phyloP scores from a whole-genome alignment of 2,888 invertebrate genomes.

The Lycaena phlaeas region DNA sequence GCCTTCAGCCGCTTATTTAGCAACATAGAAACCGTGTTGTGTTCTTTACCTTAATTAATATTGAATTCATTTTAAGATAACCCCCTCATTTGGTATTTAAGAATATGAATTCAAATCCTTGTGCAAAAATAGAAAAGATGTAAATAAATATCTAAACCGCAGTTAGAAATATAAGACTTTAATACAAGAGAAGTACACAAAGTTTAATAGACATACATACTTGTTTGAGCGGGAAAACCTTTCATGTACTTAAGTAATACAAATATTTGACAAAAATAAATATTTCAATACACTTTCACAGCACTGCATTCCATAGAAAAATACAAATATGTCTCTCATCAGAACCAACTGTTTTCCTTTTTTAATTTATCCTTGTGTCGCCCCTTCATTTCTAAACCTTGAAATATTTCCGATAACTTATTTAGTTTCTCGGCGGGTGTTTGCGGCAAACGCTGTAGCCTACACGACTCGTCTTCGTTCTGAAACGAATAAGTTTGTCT shows the following conservation, averaged over 20 bases:
- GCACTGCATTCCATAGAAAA: constrained; percentile 9
- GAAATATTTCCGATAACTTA: constrained; percentile 58
- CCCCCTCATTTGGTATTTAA: too few relatives aligned
- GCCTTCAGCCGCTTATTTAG: too few relatives aligned
- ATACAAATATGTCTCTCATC: constrained; percentile 15
- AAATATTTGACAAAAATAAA: constrained; percentile 31
- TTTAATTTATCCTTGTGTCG: constrained; percentile 52
- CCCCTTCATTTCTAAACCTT: constrained; percentile 53
- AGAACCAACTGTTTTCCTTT: constrained; percentile 68
- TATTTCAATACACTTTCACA: constrained; percentile 32
- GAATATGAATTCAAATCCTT: too few relatives aligned
- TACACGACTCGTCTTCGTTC: constrained; percentile 36
- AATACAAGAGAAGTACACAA: not conserved
- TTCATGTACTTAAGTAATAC: constrained; percentile 17
- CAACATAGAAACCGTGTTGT: too few relatives aligned
- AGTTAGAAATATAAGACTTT: constrained; percentile 1
- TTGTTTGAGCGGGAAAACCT: constrained; percentile 51
- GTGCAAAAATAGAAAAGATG: not conserved
- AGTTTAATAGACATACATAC: not conserved
- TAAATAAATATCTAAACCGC: not conserved
- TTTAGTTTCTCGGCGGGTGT: constrained; percentile 48
- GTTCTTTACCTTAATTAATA: too few relatives aligned
- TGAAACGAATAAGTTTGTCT: constrained; percentile 38
- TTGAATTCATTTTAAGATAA: too few relatives aligned
- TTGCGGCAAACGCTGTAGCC: constrained; percentile 39